Evolutionary conservation across 2,797 vertebrate species (phyloP).

Genomic region (Leuciscus waleckii): DNA sequence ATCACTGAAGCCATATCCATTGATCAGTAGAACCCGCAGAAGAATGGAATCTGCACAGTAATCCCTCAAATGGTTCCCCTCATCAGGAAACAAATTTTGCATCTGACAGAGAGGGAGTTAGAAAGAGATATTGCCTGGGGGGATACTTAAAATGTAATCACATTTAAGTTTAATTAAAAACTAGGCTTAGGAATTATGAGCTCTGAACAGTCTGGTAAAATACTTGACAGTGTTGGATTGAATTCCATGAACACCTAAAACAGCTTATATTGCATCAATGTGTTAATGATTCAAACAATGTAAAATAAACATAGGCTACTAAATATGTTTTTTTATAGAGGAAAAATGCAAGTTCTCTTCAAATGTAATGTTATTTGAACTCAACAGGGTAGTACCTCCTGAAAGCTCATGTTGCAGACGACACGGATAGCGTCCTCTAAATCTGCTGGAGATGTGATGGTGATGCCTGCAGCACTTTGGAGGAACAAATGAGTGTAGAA

Average conservation of each 20-base stretch:
- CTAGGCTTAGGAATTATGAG: neutral
- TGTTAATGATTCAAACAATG: neutral
- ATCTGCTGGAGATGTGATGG: constrained; percentile 64
- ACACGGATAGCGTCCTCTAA: constrained; percentile 65
- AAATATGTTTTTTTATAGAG: neutral
- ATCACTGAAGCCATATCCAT: constrained; percentile 78
- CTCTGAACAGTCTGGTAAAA: neutral
- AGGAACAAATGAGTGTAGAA: constrained; percentile 81
- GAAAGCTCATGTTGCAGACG: constrained; percentile 76
- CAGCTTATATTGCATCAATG: neutral
- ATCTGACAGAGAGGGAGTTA: constrained; percentile 74
- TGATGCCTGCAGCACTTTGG: constrained; percentile 68
- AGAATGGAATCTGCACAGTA: constrained; percentile 79
- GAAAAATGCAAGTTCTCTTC: neutral
- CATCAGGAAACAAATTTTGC: constrained; percentile 63
- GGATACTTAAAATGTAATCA: neutral
- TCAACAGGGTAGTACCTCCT: constrained; percentile 66
- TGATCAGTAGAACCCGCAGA: constrained; percentile 71
- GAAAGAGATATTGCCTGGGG: neutral
- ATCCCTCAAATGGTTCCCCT: constrained; percentile 67
- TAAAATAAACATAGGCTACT: too few species aligned
- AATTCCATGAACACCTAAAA: neutral
- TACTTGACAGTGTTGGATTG: neutral
- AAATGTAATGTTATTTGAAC: neutral
- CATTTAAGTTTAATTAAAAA: constrained; percentile 18